Evolutionary conservation across 2,888 invertebrate genomes (phyloP), one percentile per base, ranked within the genome.

Genomic region (Steinernema hermaphroditum): DNA sequence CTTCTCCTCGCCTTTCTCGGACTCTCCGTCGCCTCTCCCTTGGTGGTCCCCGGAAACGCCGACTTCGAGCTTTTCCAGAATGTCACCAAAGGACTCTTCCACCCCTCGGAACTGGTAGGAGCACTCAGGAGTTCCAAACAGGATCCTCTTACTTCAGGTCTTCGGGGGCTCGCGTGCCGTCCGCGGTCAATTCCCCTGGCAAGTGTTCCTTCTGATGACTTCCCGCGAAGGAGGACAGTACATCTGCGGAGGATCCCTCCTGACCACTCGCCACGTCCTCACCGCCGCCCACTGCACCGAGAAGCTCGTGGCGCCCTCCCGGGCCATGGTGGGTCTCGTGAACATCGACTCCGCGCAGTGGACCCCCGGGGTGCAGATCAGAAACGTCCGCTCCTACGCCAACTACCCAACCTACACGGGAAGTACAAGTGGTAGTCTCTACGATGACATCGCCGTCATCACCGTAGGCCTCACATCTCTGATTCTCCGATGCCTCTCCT

Each of bases 231-330:
- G 34, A 29, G 62, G 16, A 4, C 29, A 62, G 29, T 29, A n/a
- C 32, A 32, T 62, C 62, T 62, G 62, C 32, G 62, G 62, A 14
- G 62, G 62, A 4, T 29, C 29, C 2, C 62, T 62, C n/a, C 27
- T 62, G 32, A 32, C 62, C 12, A 29, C 29, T 1, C 1, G 19
- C 16, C 62, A 62, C 62, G 32, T 62, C 29, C 32, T 62, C 16
- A 62, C 62, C 29, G 62, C 62, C 32, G 62, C 62, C 34, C 62
- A 62, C 62, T 62, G 62, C 32, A 29, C 62, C 62, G 62, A 9
- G 16, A 34, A 29, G 4, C 32, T 32, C 32, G 62, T 16, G 12
- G 14, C 54, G 22, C 54, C 54, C 16, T 54, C 54, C 29, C 16
- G 2, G 9, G 62, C 32, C 16, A 62, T 62, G 62, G 1, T 62